Evolutionary conservation across 1,140 invertebrate genomes (phyloP).

Genomic region (Camponotus pennsylvanicus): DNA sequence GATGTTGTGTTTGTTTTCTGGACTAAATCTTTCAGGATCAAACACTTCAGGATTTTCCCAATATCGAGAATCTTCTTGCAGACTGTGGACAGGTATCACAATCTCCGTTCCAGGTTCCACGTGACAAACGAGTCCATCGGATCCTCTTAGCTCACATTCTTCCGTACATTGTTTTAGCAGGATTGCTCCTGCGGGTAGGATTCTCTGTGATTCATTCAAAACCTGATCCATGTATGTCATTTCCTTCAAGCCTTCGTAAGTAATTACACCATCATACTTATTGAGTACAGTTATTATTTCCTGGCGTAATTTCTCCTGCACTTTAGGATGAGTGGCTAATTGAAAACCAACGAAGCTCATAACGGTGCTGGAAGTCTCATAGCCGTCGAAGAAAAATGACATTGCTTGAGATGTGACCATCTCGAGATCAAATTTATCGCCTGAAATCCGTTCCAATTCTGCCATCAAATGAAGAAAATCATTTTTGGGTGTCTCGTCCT

Average conservation of each 20-base stretch:
- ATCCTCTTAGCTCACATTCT: slow-evolving; percentile 27
- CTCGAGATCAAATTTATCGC: slow-evolving; percentile 68
- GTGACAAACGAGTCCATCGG: slow-evolving; percentile 63
- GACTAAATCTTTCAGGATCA: slow-evolving; percentile 88
- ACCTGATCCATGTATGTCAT: slow-evolving; percentile 89
- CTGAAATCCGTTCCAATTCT: slow-evolving; percentile 71
- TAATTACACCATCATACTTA: slow-evolving; percentile 85
- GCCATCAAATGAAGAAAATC: slow-evolving; percentile 77
- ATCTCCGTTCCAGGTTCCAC: slow-evolving; percentile 76
- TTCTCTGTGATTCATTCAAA: slow-evolving; percentile 83
- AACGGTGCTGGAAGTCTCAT: slow-evolving; percentile 82
- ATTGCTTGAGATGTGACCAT: slow-evolving; percentile 82
- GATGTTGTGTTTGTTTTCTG: slow-evolving; percentile 74
- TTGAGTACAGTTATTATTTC: slow-evolving; percentile 87
- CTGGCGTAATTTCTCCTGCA: slow-evolving; percentile 88
- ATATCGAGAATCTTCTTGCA: slow-evolving; percentile 85
- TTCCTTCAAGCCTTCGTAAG: slow-evolving; percentile 88
- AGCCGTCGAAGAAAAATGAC: slow-evolving; percentile 88
- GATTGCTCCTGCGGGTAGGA: slow-evolving; percentile 58
- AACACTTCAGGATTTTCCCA: slow-evolving; percentile 89
- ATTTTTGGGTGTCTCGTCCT: slow-evolving; percentile 16
- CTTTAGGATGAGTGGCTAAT: slow-evolving; percentile 88
- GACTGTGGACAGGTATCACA: slow-evolving; percentile 75
- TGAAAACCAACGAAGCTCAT: slow-evolving; percentile 88
- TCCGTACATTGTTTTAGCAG: slow-evolving; percentile 67